A percentile compares a stretch with the other conserved stretches of the same genome.
Evolutionary conservation across 2,888 invertebrate species (phyloP).

Genomic region (Cyclophora albipunctata): DNA sequence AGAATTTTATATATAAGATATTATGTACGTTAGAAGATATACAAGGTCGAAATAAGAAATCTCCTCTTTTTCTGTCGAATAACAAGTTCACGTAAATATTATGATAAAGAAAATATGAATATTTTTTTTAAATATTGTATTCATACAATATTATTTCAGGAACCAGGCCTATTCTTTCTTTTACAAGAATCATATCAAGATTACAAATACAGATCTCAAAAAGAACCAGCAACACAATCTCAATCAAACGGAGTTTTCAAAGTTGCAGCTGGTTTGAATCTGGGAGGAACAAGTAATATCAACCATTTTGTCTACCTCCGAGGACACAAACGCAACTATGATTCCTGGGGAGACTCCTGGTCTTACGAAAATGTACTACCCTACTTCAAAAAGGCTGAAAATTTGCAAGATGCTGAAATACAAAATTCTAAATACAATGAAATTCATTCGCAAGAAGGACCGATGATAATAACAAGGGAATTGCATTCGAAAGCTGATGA

Average conservation of each 20-base stretch:
- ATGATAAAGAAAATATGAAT: too few species aligned
- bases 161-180: too few species aligned
- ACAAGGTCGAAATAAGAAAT: too few species aligned
- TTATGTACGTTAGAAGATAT: too few species aligned
- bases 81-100: too few species aligned
- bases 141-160: too few species aligned
- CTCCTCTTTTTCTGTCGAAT: too few species aligned
- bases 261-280: constrained; percentile 29
- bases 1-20: too few species aligned
- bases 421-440: constrained; percentile 10
- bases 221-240: constrained; percentile 3
- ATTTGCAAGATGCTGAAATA: constrained; percentile 18
- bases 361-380: constrained; percentile 25
- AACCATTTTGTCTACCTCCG: constrained; percentile 27
- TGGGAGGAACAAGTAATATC: constrained; percentile 37
- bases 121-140: too few species aligned
- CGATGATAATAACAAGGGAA: constrained; percentile 2
- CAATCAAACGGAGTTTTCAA: constrained; percentile 1
- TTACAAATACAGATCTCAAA: constrained; percentile 1
- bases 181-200: too few species aligned
- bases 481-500: not conserved
- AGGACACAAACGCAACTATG: constrained; percentile 27
- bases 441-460: constrained; percentile 47
- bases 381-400: constrained; percentile 38
- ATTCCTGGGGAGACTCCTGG: constrained; percentile 32